Percentiles rank a stretch among this genome's conserved stretches.
Evolutionary conservation across 2,888 invertebrate genomes (phyloP).

Genomic region (Orchestes rusci): DNA sequence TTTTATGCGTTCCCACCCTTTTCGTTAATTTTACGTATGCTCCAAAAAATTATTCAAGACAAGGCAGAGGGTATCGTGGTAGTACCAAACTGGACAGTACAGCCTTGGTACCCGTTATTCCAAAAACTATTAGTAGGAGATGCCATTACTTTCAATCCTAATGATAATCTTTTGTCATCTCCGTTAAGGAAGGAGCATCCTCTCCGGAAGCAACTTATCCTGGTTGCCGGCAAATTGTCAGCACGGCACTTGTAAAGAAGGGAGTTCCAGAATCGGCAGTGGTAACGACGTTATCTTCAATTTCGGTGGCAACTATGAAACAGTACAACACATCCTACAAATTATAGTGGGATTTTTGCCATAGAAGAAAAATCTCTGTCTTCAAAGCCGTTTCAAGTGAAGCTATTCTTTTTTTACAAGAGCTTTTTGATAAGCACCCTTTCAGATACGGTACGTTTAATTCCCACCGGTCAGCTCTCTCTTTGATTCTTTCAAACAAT

Average conservation of each 20-base stretch:
- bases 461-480: not conserved
- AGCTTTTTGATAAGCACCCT: not conserved
- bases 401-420: conserved; percentile 3
- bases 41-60: conserved; percentile 28
- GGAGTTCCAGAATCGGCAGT: conserved; percentile 6
- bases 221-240: conserved; percentile 11
- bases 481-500: not conserved
- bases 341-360: conserved; percentile 8
- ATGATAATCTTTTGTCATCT: conserved; percentile 8
- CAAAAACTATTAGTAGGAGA: not conserved
- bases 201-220: conserved; percentile 7
- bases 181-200: conserved; percentile 14
- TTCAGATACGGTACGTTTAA: not conserved
- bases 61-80: too few species aligned
- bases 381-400: conserved; percentile 3
- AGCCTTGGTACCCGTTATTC: conserved; percentile 24
- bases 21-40: conserved; percentile 21
- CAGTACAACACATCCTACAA: conserved; percentile 5
- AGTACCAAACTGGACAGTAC: conserved; percentile 20
- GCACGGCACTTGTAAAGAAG: conserved; percentile 5
- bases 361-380: not conserved
- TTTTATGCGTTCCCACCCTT: too few species aligned
- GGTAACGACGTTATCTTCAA: not conserved
- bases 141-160: conserved; percentile 5
- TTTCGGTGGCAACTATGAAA: conserved; percentile 3